Conservation (phyloP, 1,140 invertebrate genomes). For the Drosophila navojoa region DNA sequence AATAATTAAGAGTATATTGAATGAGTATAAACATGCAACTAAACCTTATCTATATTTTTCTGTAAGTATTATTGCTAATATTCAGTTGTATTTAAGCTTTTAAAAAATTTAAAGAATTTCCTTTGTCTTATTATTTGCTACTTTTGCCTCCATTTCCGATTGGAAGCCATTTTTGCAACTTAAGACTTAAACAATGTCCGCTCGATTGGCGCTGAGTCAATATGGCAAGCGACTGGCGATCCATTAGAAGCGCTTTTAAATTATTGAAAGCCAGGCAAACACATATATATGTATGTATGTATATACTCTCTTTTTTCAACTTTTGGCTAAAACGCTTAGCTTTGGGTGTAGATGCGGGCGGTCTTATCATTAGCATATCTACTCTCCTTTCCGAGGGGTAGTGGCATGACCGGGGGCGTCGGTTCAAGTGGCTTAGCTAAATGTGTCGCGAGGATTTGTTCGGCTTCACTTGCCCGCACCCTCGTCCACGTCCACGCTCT, state of each 20-base stretch:
- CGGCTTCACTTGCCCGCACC: not conserved
- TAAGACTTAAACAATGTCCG: slow-evolving; percentile 10
- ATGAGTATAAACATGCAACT: no score
- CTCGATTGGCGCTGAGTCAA: slow-evolving; percentile 16
- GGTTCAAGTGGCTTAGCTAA: slow-evolving; percentile 61
- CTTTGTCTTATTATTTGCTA: not conserved
- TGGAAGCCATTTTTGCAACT: not conserved
- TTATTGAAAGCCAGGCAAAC: slow-evolving; percentile 54
- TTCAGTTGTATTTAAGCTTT: not conserved
- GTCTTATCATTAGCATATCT: slow-evolving; percentile 66
- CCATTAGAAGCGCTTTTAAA: slow-evolving; percentile 38
- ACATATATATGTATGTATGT: not conserved
- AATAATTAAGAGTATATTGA: no score
- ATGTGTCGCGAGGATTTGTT: slow-evolving; percentile 56
- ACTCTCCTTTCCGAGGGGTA: not conserved
- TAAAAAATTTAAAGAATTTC: not conserved
- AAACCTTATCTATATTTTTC: no score
- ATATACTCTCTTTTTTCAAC: slow-evolving; percentile 2
- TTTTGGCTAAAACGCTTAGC: slow-evolving; percentile 38
- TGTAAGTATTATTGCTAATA: no score
- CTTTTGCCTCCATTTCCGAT: not conserved
- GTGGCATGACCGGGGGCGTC: slow-evolving; percentile 14
- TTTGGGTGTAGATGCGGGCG: slow-evolving; percentile 4
- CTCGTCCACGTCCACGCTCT: not conserved
- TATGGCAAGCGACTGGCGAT: slow-evolving; percentile 31